Evolutionary conservation across 2,797 vertebrate genomes (phyloP), one percentile per base, ranked within the genome.

Genomic region (Xiphophorus birchmanni): DNA sequence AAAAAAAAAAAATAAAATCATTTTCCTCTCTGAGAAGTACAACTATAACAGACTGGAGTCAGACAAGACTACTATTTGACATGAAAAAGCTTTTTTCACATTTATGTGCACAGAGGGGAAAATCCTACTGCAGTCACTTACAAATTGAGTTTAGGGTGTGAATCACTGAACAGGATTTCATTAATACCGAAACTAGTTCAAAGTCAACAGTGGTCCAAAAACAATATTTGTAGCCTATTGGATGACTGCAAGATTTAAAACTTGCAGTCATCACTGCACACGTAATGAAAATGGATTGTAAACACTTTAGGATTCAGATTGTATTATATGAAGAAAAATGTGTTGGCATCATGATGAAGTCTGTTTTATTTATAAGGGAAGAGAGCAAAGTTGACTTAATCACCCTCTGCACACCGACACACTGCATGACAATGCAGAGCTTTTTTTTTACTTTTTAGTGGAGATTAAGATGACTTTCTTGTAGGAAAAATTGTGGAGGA

Each of bases 71-170:
- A 76, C 32, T 21, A 37, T 56, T 42, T 82, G 42, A n/a, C 65
- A 75, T 45, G 18, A 71, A 40, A 78, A 69, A 15, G 50, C 32
- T 75, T 47, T 75, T 56, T 74, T 69, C 13, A 74, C 21, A 47
- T 37, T 74, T 29, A 54, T 73, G 58, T 69, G 2, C 58, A 32
- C 56, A 69, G 18, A 82, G 26, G 26, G 60, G 11, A 78, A 23
- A 78, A 40, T 82, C 60, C 63, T 8, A 1, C 72, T 26, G 15
- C 1, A 29, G 32, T 50, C 54, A 40, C 54, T 13, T 60, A n/a
- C 11, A 63, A 63, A 47, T 21, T 60, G 29, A 74, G 29, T 63
- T 71, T 3, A 71, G 5, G 26, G 65, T 44, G 58, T 65, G 47
- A 44, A 65, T 13, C 37, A 65, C 40, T 58, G 12, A 77, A 13